phyloP scores from a whole-genome alignment of 2,113 vertebrate species.

The Spilogale gracilis region DNA sequence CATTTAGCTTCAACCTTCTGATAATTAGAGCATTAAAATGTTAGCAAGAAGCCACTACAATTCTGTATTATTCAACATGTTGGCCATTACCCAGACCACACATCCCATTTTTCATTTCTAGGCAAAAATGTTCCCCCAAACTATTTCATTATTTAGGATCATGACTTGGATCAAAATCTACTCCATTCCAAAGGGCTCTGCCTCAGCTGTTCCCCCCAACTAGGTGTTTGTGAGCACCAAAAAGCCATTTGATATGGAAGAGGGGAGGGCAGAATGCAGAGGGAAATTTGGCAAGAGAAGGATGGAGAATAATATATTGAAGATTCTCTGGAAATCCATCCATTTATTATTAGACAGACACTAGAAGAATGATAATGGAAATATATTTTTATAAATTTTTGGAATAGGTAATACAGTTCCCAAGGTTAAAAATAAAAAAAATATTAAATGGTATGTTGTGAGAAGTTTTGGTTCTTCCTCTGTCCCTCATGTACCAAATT shows the following conservation, averaged over 20 bases:
- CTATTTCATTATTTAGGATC: slow-evolving; percentile 27
- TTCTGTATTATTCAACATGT: background rate
- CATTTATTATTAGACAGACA: background rate
- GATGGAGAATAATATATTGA: background rate
- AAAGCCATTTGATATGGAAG: background rate
- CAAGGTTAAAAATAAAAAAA: background rate
- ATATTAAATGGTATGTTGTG: background rate
- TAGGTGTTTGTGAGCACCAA: background rate
- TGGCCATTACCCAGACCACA: background rate
- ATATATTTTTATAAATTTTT: background rate
- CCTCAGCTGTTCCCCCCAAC: background rate
- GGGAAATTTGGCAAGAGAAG: background rate
- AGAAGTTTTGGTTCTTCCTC: background rate
- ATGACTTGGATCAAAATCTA: slow-evolving; percentile 13
- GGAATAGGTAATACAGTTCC: background rate
- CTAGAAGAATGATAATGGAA: background rate
- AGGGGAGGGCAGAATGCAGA: background rate
- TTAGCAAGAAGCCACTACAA: background rate
- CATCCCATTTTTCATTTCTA: slow-evolving; percentile 32
- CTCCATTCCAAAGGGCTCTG: background rate
- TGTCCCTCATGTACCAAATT: background rate
- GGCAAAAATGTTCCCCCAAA: slow-evolving; percentile 18
- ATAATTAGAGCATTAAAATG: slow-evolving; percentile 37
- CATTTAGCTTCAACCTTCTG: slow-evolving; percentile 18
- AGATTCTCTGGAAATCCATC: slow-evolving; percentile 16